Evolutionary conservation across 2,113 vertebrate species (phyloP), one percentile per base, ranked within the genome.

Genomic region (Brienomyrus longianalis): DNA sequence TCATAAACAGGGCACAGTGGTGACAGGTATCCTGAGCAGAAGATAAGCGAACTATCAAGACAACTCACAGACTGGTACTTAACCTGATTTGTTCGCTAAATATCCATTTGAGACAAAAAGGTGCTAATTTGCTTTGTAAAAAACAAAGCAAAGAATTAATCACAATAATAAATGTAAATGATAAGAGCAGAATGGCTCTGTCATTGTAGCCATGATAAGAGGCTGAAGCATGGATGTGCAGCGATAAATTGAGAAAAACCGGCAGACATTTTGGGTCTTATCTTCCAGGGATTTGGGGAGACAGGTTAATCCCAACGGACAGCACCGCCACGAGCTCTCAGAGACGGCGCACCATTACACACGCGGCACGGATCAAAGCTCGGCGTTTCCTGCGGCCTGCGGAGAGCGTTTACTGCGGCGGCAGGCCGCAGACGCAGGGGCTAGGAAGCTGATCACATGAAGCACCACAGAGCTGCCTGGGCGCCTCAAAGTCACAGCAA

Each of bases 311-410:
- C 95, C 93, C 90, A 48, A 88, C 54, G 91, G 93, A 94, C 92
- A 5, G 54, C 47, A 89, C 90, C 90, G 89, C 90, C 66, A 51
- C 13, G 89, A 93, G 91, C 93, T 88, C 91, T 91, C 91, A 92
- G 90, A 92, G 88, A 92, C 91, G 84, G 89, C 92, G 93, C 92
- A 93, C 93, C 92, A 92, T 93, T 91, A 91, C 62, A 92, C 91
- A 93, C 92, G 95, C 94, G 93, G 94, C 92, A 92, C 47, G 88
- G 93, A 95, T 96, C 94, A 95, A 95, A 95, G 94, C 90, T 74
- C 92, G 91, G 89, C 85, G 10, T 93, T 92, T 92, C 90, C 94
- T 91, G 91, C 92, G 91, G 92, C 77, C 48, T 59, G 52, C 48
- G 50, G 21, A 35, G 17, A 19, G 74, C 11, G 11, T 56, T 92